phyloP scores from a whole-genome alignment of 1,140 invertebrate species.

The Drosophila prosaltans region DNA sequence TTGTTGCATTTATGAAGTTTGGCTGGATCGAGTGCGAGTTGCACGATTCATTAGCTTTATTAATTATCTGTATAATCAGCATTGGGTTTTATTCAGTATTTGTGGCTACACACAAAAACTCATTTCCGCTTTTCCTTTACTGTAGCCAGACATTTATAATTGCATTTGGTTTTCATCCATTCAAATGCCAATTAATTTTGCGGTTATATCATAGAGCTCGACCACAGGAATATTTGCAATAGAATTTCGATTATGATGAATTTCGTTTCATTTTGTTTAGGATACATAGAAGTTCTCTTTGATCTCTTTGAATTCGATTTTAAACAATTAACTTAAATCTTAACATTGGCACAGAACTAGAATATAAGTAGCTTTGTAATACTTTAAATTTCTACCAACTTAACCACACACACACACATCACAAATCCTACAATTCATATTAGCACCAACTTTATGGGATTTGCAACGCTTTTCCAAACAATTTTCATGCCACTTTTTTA shows the following conservation, averaged over 20 bases:
- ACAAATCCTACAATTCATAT: conserved; percentile 1
- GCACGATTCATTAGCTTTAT: conserved; percentile 70
- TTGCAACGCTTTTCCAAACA: conserved; percentile 10
- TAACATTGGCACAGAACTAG: too few species aligned
- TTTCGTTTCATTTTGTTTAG: too few species aligned
- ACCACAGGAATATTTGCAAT: background rate
- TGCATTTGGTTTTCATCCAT: conserved; percentile 30
- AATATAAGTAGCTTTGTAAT: too few species aligned
- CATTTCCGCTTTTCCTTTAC: conserved; percentile 57
- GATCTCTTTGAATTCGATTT: too few species aligned
- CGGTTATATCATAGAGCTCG: background rate
- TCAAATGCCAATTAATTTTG: conserved; percentile 38
- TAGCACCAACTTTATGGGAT: background rate
- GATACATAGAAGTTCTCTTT: too few species aligned
- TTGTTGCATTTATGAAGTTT: conserved; percentile 41
- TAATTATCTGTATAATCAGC: conserved; percentile 65
- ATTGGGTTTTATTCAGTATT: conserved; percentile 42
- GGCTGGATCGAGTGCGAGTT: conserved; percentile 26
- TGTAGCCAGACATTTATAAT: background rate
- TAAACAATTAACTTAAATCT: too few species aligned
- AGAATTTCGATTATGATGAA: too few species aligned
- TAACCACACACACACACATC: too few species aligned
- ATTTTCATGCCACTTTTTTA: conserved; percentile 34
- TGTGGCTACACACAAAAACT: conserved; percentile 57
- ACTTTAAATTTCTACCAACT: too few species aligned